These are phyloP conservation scores for Parnassius glacialis DNA, from an alignment of 2,888 invertebrate genomes.

Conservation along the genomic window DNA sequence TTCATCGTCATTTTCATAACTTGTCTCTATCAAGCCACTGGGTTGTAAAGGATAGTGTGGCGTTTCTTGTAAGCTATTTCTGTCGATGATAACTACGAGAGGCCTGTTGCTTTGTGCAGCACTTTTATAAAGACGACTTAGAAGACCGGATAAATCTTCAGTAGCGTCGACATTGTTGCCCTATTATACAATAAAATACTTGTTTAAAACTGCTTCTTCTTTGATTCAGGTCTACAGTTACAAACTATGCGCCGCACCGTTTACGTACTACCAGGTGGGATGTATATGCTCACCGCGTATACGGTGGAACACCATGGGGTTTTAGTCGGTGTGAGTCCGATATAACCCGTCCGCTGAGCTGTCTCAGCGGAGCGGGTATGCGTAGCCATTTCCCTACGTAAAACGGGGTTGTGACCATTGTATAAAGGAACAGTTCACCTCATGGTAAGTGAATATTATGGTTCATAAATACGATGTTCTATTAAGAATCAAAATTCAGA, in stretches of 20 bases:
- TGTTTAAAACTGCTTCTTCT: background rate
- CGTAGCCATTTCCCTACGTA: too few relatives aligned
- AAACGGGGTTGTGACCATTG: background rate
- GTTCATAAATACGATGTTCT: background rate
- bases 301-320: too few relatives aligned
- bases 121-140: slow-evolving; percentile 16
- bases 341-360: too few relatives aligned
- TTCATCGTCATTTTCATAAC: slow-evolving; percentile 11
- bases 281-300: too few relatives aligned
- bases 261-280: background rate
- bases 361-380: too few relatives aligned
- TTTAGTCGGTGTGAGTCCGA: too few relatives aligned
- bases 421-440: background rate
- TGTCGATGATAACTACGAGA: slow-evolving; percentile 18
- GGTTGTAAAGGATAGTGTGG: slow-evolving; percentile 8
- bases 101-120: slow-evolving; percentile 15
- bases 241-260: background rate
- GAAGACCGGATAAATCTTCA: slow-evolving; percentile 12
- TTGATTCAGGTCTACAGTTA: background rate
- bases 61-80: slow-evolving; percentile 1
- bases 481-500: too few relatives aligned
- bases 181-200: slow-evolving; percentile 3
- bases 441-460: background rate
- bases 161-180: slow-evolving; percentile 1
- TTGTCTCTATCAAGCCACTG: slow-evolving; percentile 12